phyloP scores from a whole-genome alignment of 2,888 invertebrate genomes.

The Pheosia gnoma region DNA sequence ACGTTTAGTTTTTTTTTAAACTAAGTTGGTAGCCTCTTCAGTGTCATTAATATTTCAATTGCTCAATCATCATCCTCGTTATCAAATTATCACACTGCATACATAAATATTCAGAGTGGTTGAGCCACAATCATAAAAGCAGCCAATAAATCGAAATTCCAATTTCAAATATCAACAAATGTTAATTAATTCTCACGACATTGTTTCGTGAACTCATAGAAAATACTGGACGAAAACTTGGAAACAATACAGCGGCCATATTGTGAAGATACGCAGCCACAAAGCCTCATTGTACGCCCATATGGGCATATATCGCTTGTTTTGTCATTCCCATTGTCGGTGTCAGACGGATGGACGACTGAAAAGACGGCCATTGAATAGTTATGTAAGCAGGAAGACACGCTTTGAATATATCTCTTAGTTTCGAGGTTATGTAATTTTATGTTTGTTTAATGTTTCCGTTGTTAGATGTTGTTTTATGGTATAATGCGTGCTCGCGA shows the following conservation, averaged over 20 bases:
- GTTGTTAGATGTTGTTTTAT: constrained; percentile 18
- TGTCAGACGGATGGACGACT: constrained; percentile 80
- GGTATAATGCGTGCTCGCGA: not conserved
- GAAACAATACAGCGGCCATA: constrained; percentile 65
- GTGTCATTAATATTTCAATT: no score
- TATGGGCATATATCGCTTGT: constrained; percentile 81
- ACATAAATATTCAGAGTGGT: not conserved
- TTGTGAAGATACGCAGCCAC: constrained; percentile 58
- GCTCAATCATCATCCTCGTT: no score
- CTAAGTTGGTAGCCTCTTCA: no score
- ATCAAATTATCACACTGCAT: not conserved
- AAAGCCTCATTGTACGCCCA: constrained; percentile 75
- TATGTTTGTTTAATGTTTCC: constrained; percentile 27
- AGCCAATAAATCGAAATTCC: constrained; percentile 7
- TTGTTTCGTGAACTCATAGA: constrained; percentile 16
- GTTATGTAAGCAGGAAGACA: constrained; percentile 61
- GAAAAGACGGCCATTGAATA: constrained; percentile 80
- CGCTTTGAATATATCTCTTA: constrained; percentile 48
- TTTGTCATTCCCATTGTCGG: constrained; percentile 78
- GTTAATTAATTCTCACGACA: constrained; percentile 30
- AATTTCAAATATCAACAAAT: constrained; percentile 19
- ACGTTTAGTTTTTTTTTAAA: no score
- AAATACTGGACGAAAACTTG: constrained; percentile 45
- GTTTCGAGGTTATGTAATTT: constrained; percentile 45
- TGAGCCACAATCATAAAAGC: not conserved